phyloP scores from a whole-genome alignment of 1,140 invertebrate species.

The Bombus pascuorum region DNA sequence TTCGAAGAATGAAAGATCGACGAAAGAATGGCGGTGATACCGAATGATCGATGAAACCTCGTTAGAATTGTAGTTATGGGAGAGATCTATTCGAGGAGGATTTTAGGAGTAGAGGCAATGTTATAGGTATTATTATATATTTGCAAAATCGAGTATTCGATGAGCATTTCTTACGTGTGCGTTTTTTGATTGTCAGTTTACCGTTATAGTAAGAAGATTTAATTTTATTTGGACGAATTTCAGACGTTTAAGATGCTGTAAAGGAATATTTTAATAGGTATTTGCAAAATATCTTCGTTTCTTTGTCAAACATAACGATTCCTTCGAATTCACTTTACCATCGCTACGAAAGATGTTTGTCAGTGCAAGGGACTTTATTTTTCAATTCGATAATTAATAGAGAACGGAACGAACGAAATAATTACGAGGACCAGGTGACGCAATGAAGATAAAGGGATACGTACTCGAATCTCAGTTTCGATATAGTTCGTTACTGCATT shows the following conservation, averaged over 20 bases:
- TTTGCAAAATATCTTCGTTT: not conserved
- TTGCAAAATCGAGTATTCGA: not conserved
- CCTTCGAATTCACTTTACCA: too few relatives aligned
- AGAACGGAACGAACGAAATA: not conserved
- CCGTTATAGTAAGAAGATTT: not conserved
- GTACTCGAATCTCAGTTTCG: not conserved
- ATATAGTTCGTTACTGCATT: not conserved
- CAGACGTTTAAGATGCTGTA: not conserved
- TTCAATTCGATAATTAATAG: not conserved
- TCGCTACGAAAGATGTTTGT: not conserved
- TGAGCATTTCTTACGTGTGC: too few relatives aligned
- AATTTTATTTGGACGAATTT: not conserved
- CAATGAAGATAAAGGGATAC: not conserved
- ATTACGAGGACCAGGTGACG: not conserved
- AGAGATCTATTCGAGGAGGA: not conserved
- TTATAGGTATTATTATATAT: not conserved
- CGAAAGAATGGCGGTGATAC: not conserved
- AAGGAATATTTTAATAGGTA: not conserved
- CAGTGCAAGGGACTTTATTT: too few relatives aligned
- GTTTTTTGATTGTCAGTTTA: not conserved
- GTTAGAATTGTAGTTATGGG: too few relatives aligned
- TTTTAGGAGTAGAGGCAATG: not conserved
- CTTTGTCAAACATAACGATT: too few relatives aligned
- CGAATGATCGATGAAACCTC: not conserved
- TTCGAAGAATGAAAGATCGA: not conserved